These are phyloP conservation scores for Tapirus terrestris DNA, from an alignment of 2,113 vertebrate species.

Conservation along the genomic window DNA sequence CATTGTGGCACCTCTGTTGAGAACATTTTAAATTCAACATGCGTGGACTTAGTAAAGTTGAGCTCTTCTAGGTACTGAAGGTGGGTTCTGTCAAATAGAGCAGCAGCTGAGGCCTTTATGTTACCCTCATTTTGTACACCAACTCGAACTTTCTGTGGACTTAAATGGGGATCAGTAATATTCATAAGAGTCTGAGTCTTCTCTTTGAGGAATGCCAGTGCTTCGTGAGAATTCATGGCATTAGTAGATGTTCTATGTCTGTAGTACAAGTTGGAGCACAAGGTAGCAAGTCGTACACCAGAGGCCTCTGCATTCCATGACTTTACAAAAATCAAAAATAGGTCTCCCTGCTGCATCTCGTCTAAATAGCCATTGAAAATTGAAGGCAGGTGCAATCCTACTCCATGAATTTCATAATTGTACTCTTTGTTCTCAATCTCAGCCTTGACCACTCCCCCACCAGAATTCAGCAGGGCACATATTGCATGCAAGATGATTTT, in stretches of 20 bases:
- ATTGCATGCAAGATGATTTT: background rate
- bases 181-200: background rate
- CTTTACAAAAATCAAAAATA: conserved; percentile 77
- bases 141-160: background rate
- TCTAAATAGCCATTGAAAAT: conserved; percentile 49
- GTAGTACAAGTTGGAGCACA: conserved; percentile 37
- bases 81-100: background rate
- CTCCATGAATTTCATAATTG: background rate
- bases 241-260: background rate
- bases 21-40: conserved; percentile 66
- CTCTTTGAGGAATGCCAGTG: background rate
- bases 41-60: background rate
- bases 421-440: conserved; percentile 64
- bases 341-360: background rate
- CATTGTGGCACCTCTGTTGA: background rate
- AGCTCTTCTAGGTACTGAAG: conserved; percentile 58
- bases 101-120: background rate
- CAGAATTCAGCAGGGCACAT: conserved; percentile 79
- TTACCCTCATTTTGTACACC: background rate
- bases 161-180: background rate
- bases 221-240: conserved; percentile 19
- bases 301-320: conserved; percentile 56
- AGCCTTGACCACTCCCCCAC: conserved; percentile 71
- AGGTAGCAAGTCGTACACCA: background rate
- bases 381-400: conserved; percentile 26